Conservation (phyloP, 1,140 invertebrate genomes). For the Pseudomyrmex flavicornis region DNA sequence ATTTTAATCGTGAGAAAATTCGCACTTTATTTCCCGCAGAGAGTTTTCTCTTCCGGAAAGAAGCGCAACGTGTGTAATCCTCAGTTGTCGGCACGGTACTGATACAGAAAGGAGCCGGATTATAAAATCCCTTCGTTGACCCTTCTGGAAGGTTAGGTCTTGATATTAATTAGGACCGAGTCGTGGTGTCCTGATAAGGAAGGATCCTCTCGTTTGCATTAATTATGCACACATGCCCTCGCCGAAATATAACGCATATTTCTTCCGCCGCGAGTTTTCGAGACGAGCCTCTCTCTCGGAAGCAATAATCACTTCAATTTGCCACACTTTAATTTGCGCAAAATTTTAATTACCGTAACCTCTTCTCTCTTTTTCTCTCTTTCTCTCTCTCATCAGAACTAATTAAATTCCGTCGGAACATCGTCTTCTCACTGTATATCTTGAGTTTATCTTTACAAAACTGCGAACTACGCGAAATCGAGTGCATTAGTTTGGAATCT, state of each 20-base stretch:
- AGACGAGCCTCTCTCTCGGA: not conserved
- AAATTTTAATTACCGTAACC: conserved; percentile 37
- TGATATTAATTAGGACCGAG: conserved; percentile 57
- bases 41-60: not conserved
- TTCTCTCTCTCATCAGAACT: not conserved
- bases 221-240: conserved; percentile 44
- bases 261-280: conserved; percentile 22
- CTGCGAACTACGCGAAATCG: not conserved
- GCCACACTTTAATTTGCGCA: not conserved
- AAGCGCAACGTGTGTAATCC: conserved; percentile 1
- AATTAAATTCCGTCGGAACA: conserved; percentile 15
- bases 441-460: conserved; percentile 1
- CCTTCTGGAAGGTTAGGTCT: conserved; percentile 8
- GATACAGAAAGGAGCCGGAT: conserved; percentile 14
- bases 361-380: not conserved
- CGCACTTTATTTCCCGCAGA: not conserved
- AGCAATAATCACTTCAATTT: conserved; percentile 41
- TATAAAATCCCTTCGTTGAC: conserved; percentile 41
- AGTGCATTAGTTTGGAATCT: not conserved
- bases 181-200: conserved; percentile 49
- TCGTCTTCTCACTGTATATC: not conserved
- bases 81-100: conserved; percentile 15
- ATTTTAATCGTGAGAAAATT: not conserved
- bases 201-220: conserved; percentile 53
- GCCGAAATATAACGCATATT: conserved; percentile 49